Evolutionary conservation across 2,797 vertebrate species (phyloP), one percentile per base, ranked within the genome.

Genomic region (Myoxocephalus aenaeus): DNA sequence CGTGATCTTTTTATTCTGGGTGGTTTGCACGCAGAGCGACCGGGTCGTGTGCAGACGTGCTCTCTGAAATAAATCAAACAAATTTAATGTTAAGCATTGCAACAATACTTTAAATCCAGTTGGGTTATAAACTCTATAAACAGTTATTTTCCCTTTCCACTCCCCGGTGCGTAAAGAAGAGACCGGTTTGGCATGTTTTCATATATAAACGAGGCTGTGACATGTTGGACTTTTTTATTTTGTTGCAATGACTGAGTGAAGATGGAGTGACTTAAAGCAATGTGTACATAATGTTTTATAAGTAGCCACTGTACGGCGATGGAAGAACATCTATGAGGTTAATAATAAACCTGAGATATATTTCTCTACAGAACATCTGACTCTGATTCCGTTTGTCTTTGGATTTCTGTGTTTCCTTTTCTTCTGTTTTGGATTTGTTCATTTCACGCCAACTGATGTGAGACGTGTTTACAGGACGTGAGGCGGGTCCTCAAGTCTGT

Each of bases 341-440:
- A 93, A 93, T 93, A 94, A 94, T 93, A 94, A 94, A 92, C 84
- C 79, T 77, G 88, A 91, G 81, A 86, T 92, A 76, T 94, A 93
- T 94, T 94, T 95, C 87, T 95, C 85, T 91, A 93, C 79, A 85
- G 87, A 89, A 91, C 70, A 57, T 25, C 6, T 46, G 61, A 61
- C 25, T 79, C 17, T 67, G 9, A 38, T 69, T 79, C 40, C 27
- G 25, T n/a, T 54, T 54, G n/a, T 29, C 29, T 70, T 7, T 48
- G 17, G 44, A 15, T 42, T 75, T 54, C 25, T 36, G 40, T 69
- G 32, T n/a, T n/a, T n/a, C n/a, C n/a, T n/a, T n/a, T n/a, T n/a
- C n/a, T n/a, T n/a, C n/a, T n/a, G n/a, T n/a, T 70, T 7, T 48
- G 17, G 25, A 50, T 36, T 65, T 44, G 25, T 46, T 65, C 20